Conservation (phyloP, 2,113 vertebrate species). For the Passer domesticus region DNA sequence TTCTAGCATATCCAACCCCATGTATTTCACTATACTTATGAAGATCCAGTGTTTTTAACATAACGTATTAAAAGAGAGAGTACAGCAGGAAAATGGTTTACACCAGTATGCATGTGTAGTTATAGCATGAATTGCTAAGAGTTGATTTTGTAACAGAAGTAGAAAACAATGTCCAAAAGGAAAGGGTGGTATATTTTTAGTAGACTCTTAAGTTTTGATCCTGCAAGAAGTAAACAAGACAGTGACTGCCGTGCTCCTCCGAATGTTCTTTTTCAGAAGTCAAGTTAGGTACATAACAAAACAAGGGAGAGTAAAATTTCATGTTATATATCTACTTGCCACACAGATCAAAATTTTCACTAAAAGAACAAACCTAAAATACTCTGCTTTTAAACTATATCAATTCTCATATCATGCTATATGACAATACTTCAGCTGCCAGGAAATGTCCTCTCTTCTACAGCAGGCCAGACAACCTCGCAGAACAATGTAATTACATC, state of each 20-base stretch:
- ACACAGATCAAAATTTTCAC: not conserved
- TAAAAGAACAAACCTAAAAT: not conserved
- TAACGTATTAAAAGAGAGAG: not conserved
- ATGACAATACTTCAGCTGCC: not conserved
- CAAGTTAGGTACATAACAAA: not conserved
- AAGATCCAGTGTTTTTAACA: not conserved
- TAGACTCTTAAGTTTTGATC: not conserved
- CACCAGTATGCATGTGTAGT: not conserved
- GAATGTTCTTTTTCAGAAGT: not conserved
- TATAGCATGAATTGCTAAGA: not conserved
- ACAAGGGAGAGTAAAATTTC: rapidly evolving
- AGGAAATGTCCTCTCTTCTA: not conserved
- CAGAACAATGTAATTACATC: rapidly evolving
- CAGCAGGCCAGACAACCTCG: not conserved
- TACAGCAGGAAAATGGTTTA: not conserved
- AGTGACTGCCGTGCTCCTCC: not conserved
- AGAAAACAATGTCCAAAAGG: not conserved
- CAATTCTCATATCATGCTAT: not conserved
- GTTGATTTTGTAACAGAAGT: not conserved
- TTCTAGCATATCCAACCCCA: not conserved
- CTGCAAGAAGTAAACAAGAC: not conserved
- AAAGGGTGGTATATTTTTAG: not conserved
- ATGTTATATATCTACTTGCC: not conserved
- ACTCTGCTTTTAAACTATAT: not conserved
- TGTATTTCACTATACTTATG: not conserved